These are phyloP conservation scores for Cheilosia variabilis DNA, from an alignment of 2,888 invertebrate species.

Conservation along the genomic window DNA sequence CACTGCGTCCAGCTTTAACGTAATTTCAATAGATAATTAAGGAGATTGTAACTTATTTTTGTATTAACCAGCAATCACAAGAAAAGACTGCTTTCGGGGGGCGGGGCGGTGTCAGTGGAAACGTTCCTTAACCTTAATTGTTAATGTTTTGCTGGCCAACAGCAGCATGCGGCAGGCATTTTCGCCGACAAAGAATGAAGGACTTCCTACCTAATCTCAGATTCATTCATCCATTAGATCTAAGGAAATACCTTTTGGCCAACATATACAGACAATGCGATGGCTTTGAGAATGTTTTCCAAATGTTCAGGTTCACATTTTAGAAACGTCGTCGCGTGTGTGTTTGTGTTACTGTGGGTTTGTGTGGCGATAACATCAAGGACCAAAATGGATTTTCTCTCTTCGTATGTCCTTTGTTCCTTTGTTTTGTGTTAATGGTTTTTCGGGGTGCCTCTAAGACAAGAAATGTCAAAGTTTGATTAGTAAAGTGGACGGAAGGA, in stretches of 20 bases:
- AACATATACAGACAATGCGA: conserved; percentile 33
- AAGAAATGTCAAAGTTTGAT: conserved; percentile 75
- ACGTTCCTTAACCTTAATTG: conserved; percentile 61
- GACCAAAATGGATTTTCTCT: conserved; percentile 70
- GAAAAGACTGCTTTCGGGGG: conserved; percentile 40
- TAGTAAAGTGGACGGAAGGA: conserved; percentile 71
- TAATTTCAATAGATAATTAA: conserved; percentile 37
- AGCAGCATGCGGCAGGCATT: conserved; percentile 17
- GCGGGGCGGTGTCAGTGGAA: conserved; percentile 38
- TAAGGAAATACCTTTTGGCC: conserved; percentile 64
- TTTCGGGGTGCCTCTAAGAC: conserved; percentile 50
- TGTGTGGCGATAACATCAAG: conserved; percentile 53
- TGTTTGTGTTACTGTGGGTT: background rate
- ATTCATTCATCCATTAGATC: conserved; percentile 69
- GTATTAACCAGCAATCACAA: conserved; percentile 47
- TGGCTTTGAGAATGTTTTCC: conserved; percentile 33
- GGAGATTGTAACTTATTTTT: conserved; percentile 61
- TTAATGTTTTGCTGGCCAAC: conserved; percentile 37
- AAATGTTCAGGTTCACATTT: conserved; percentile 4
- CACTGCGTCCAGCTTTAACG: background rate
- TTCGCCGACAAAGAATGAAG: conserved; percentile 44
- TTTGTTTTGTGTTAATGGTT: conserved; percentile 70
- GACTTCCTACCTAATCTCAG: conserved; percentile 66
- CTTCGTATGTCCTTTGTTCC: conserved; percentile 64
- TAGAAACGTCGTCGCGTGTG: background rate